A percentile compares a stretch with the other conserved stretches of the same genome.
Evolutionary conservation across 2,888 invertebrate species (phyloP).

Genomic region (Eupithecia subfuscata): DNA sequence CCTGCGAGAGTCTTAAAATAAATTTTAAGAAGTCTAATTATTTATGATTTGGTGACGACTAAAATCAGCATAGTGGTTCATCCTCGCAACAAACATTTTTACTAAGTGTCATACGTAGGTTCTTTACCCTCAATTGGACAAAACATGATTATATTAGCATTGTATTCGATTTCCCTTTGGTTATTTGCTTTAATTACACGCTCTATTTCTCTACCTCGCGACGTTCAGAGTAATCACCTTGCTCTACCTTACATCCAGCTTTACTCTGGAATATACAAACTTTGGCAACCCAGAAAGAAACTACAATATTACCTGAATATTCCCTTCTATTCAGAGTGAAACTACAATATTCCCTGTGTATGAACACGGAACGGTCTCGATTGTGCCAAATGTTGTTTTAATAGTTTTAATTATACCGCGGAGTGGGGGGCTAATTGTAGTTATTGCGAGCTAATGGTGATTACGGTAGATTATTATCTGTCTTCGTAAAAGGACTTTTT

Average conservation of each 20-base stretch:
- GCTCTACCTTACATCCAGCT: too few species aligned
- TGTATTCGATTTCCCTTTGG: not conserved
- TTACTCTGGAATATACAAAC: too few species aligned
- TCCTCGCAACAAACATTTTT: too few species aligned
- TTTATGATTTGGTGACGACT: not conserved
- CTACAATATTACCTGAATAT: not conserved
- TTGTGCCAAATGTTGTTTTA: conserved; percentile 78
- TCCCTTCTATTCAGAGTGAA: not conserved
- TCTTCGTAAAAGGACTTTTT: conserved; percentile 46
- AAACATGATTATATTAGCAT: not conserved
- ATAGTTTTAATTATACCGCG: conserved; percentile 75
- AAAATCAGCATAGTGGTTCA: not conserved
- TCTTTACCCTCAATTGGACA: not conserved
- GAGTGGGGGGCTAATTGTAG: conserved; percentile 60
- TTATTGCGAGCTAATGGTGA: conserved; percentile 62
- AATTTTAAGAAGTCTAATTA: not conserved
- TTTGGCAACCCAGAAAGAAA: not conserved
- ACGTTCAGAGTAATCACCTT: not conserved
- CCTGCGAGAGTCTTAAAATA: not conserved
- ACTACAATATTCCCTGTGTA: conserved; percentile 11
- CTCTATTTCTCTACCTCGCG: not conserved
- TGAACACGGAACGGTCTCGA: conserved; percentile 53
- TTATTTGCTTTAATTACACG: not conserved
- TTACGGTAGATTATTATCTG: conserved; percentile 48
- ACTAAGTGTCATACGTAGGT: too few species aligned